Percentiles rank a stretch among this genome's conserved stretches.
phyloP scores from a whole-genome alignment of 92 coral and sea anemone genomes.

The Virgularia gustaviana region DNA sequence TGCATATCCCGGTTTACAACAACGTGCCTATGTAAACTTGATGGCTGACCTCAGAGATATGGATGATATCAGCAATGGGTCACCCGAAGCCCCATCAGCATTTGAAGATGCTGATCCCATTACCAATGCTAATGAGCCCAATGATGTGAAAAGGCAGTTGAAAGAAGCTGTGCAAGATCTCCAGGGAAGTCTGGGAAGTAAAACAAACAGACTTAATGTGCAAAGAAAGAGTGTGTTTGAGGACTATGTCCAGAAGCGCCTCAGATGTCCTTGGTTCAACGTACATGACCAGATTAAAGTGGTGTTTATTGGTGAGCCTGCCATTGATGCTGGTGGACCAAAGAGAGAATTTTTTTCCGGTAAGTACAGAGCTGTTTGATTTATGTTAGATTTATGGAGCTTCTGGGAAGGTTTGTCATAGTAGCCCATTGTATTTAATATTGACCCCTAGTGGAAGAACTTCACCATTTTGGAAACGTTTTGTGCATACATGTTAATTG shows the following conservation, averaged over 20 bases:
- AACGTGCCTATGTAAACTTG: slow-evolving; percentile 23
- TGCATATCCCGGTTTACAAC: slow-evolving; percentile 10
- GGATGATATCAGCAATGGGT: neutral
- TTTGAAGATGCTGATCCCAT: neutral
- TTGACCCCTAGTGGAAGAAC: too few relatives aligned
- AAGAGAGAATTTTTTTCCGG: slow-evolving; percentile 32
- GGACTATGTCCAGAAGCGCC: slow-evolving; percentile 3
- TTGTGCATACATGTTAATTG: too few relatives aligned
- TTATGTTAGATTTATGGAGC: too few relatives aligned
- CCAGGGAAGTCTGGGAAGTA: slow-evolving; percentile 8
- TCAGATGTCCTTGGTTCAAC: slow-evolving; percentile 21
- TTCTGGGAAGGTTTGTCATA: too few relatives aligned
- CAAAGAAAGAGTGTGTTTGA: slow-evolving; percentile 22
- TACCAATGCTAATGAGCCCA: neutral
- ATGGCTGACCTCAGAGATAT: slow-evolving; percentile 1
- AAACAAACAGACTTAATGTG: slow-evolving; percentile 21
- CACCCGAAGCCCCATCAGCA: neutral
- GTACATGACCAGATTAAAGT: slow-evolving; percentile 16
- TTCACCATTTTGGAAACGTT: too few relatives aligned
- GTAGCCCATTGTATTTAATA: too few relatives aligned
- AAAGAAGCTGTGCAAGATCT: slow-evolving; percentile 11
- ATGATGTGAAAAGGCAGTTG: neutral
- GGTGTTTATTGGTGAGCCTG: slow-evolving; percentile 16
- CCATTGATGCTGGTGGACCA: slow-evolving; percentile 14
- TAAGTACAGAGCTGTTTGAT: too few relatives aligned